Conservation (phyloP, 2,113 vertebrate genomes). For the Calyptomena viridis region DNA sequence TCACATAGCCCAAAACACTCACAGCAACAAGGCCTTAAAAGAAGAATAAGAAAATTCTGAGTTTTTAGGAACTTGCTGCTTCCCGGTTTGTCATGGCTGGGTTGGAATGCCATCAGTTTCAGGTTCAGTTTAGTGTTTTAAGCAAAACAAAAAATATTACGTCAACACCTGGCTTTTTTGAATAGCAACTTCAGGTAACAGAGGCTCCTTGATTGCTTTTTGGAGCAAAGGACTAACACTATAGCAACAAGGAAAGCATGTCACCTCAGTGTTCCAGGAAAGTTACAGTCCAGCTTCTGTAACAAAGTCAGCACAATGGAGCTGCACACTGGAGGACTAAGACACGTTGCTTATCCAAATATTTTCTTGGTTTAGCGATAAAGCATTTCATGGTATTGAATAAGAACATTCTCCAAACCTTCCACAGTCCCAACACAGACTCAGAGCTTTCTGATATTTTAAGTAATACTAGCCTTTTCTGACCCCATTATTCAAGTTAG, state of each 20-base stretch:
- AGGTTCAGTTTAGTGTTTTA: background rate
- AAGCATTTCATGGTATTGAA: background rate
- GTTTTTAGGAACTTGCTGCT: background rate
- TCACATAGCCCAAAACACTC: background rate
- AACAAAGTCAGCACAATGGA: background rate
- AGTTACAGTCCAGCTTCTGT: background rate
- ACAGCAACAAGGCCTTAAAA: background rate
- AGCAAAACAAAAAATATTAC: background rate
- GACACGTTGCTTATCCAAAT: background rate
- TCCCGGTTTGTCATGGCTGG: background rate
- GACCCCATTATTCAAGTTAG: background rate
- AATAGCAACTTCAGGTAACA: background rate
- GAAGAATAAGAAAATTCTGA: background rate
- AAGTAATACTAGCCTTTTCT: background rate
- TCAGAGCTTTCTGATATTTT: background rate
- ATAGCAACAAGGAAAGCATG: background rate
- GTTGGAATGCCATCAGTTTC: background rate
- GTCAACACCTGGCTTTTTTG: background rate
- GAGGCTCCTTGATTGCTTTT: background rate
- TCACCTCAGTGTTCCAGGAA: background rate
- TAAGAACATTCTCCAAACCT: background rate
- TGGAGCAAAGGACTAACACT: background rate
- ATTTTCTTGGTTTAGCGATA: background rate
- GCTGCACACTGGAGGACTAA: background rate
- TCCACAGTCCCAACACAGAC: background rate